Base-by-base conservation (phyloP, 2,888 invertebrate species). In the Dolomedes plantarius region DNA sequence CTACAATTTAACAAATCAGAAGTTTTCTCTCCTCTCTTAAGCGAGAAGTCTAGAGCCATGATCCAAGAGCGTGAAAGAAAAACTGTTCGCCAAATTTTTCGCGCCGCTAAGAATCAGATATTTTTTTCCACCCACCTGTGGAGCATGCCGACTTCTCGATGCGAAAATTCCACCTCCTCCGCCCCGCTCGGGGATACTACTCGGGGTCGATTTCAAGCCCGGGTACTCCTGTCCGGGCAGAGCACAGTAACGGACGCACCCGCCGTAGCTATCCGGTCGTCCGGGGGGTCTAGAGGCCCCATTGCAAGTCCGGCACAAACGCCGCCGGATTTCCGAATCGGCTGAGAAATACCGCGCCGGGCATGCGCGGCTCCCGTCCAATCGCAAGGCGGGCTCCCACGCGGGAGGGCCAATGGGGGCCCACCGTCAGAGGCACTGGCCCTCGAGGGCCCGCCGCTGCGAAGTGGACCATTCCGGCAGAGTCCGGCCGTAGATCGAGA, bases 101-200 rank as follows among this genome's bases (percentile, higher is more conserved):
- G 36, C 36, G 36, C 46, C 46, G n/a, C 46, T n/a, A 46, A 2
- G 2, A 46, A 11, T 5, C 46, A 46, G 16, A n/a, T n/a, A n/a
- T 11, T 16, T 11, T 16, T 46, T 46, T 5, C n/a, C 46, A 46
- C 46, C 46, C 46, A 46, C 46, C 46, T 46, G 46, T 46, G n/a
- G 46, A 46, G 46, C 46, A 46, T 46, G 46, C 46, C 46, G 46
- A 46, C 46, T 46, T 46, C 46, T 46, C 16, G 46, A 16, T 46
- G 9, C 46, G 2, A 46, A 46, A 46, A 46, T 11, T 46, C 46
- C 46, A 9, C n/a, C 46, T 46, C n/a, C 46, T 16, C 46, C 46
- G 5, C 16, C 46, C 16, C 16, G 46, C 9, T 16, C 6, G 5
- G 36, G n/a, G 46, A 16, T 46, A 46, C 46, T 46, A 46, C 46